phyloP scores from a whole-genome alignment of 2,888 invertebrate species.

The Ichneumoninae sp. region DNA sequence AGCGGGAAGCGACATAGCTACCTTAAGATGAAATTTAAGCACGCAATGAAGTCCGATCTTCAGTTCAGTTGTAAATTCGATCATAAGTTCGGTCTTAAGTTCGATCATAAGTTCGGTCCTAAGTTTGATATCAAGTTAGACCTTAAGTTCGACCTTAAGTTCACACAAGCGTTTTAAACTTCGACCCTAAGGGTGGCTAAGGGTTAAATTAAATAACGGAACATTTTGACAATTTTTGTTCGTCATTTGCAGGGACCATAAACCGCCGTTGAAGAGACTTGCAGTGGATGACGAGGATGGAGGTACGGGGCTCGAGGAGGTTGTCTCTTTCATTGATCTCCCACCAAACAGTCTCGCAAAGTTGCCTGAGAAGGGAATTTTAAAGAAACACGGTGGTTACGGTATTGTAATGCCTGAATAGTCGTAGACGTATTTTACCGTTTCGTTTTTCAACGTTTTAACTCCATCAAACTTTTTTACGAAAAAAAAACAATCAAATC shows the following conservation, averaged over 20 bases:
- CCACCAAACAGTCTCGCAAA: slow-evolving; percentile 91
- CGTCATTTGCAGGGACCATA: slow-evolving; percentile 90
- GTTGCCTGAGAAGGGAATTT: slow-evolving; percentile 95
- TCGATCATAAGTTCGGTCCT: too few relatives aligned
- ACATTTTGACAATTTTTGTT: not conserved
- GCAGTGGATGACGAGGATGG: slow-evolving; percentile 86
- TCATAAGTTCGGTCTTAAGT: too few relatives aligned
- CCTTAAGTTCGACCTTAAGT: too few relatives aligned
- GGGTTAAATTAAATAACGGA: not conserved
- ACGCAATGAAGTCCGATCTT: too few relatives aligned
- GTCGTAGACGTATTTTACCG: slow-evolving; percentile 83
- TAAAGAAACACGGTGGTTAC: slow-evolving; percentile 93
- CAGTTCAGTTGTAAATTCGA: too few relatives aligned
- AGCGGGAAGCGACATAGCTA: too few relatives aligned
- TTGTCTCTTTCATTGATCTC: slow-evolving; percentile 93
- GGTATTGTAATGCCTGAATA: slow-evolving; percentile 88
- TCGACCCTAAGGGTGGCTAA: too few relatives aligned
- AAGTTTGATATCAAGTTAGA: too few relatives aligned
- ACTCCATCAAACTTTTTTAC: slow-evolving; percentile 3
- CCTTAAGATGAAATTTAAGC: too few relatives aligned
- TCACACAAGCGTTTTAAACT: too few relatives aligned
- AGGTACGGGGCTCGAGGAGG: slow-evolving; percentile 90
- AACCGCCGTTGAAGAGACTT: slow-evolving; percentile 90
- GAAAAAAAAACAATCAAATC: not conserved
- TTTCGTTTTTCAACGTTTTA: slow-evolving; percentile 43